Conservation (phyloP, 2,888 invertebrate species). For the Tetragnatha montana region DNA sequence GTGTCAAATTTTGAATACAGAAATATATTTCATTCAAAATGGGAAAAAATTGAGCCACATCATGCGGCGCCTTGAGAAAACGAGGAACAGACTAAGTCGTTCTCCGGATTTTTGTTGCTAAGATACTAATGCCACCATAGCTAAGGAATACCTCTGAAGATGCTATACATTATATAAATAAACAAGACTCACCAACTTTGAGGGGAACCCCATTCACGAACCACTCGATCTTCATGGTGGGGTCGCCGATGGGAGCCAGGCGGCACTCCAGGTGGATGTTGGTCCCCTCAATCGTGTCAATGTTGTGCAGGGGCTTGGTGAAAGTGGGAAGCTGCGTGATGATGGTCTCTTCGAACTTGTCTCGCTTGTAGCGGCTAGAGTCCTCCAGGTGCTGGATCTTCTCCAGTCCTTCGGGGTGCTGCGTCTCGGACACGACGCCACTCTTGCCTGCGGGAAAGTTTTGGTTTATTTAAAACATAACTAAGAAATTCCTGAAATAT, state of each 20-base stretch:
- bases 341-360: conserved; percentile 79
- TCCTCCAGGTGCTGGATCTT: conserved; percentile 92
- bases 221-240: conserved; percentile 97
- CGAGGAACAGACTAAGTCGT: no score
- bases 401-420: conserved; percentile 93
- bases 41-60: no score
- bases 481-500: not conserved
- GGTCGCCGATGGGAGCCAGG: conserved; percentile 96
- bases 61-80: no score
- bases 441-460: conserved; percentile 70
- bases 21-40: no score
- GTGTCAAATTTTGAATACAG: no score
- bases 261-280: conserved; percentile 96
- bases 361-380: conserved; percentile 64
- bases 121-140: not conserved
- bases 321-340: conserved; percentile 91
- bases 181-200: conserved; percentile 83
- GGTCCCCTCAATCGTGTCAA: conserved; percentile 81
- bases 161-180: not conserved
- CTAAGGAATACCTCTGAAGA: not conserved
- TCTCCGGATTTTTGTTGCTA: no score
- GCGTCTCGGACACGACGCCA: conserved; percentile 85
- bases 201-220: conserved; percentile 95
- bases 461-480: not conserved
- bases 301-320: conserved; percentile 89